These are phyloP conservation scores for Periplaneta americana DNA, from an alignment of 1,140 invertebrate genomes.

Conservation along the genomic window DNA sequence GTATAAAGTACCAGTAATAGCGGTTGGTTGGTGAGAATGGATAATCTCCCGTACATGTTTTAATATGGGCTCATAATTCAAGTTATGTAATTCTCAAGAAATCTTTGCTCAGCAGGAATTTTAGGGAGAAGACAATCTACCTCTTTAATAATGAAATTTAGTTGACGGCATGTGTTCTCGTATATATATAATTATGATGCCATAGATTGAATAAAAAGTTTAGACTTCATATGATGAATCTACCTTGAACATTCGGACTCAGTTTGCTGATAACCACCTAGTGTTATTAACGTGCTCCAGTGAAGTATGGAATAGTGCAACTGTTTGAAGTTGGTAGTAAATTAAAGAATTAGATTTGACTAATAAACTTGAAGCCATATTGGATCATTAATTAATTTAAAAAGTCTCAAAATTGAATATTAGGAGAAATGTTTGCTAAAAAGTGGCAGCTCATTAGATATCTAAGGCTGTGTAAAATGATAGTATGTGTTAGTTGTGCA, in stretches of 20 bases:
- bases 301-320: not conserved
- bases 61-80: not conserved
- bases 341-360: not conserved
- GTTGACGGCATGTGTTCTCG: not conserved
- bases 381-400: not conserved
- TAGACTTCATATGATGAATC: not conserved
- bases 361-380: not conserved
- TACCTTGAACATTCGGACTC: not conserved
- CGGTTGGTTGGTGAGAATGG: too few species aligned
- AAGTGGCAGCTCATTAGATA: not conserved
- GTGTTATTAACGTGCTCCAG: not conserved
- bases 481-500: not conserved
- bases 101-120: constrained; percentile 5
- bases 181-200: not conserved
- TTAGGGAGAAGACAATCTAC: constrained; percentile 19
- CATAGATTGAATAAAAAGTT: not conserved
- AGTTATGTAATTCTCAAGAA: not conserved
- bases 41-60: too few species aligned
- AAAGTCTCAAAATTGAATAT: not conserved
- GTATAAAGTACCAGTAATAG: too few species aligned
- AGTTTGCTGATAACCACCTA: not conserved
- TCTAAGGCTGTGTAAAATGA: not conserved
- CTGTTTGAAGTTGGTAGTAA: not conserved
- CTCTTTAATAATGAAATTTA: not conserved
- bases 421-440: not conserved